A percentile compares a stretch with the other conserved stretches of the same genome.
Evolutionary conservation across 2,888 invertebrate species (phyloP).

Genomic region (Ypsolopha sequella): DNA sequence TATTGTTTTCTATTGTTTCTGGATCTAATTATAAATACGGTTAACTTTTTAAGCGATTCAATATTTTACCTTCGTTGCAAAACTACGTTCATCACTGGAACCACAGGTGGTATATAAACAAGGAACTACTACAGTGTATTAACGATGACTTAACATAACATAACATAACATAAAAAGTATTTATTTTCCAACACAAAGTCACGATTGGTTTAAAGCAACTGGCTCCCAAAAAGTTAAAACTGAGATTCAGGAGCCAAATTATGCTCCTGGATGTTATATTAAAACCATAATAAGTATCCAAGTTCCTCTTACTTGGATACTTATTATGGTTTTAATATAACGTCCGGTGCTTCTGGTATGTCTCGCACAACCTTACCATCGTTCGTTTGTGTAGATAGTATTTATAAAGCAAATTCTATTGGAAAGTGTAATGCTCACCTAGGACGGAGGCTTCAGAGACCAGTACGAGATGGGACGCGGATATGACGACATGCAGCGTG

Average conservation of each 20-base stretch:
- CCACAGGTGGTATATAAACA: too few species aligned
- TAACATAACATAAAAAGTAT: too few species aligned
- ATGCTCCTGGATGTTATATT: not conserved
- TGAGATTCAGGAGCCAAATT: too few species aligned
- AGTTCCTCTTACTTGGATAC: too few species aligned
- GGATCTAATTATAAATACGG: slow-evolving; percentile 1
- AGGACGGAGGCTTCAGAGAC: slow-evolving; percentile 69
- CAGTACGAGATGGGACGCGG: slow-evolving; percentile 64
- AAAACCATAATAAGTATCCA: not conserved
- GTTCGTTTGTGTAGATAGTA: not conserved
- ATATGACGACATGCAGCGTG: slow-evolving; percentile 62
- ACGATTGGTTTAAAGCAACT: too few species aligned
- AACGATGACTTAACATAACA: too few species aligned
- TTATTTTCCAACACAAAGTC: too few species aligned
- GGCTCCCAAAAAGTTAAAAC: too few species aligned
- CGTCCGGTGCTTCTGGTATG: not conserved
- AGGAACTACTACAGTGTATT: too few species aligned
- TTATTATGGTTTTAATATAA: slow-evolving; percentile 3
- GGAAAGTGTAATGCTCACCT: slow-evolving; percentile 64
- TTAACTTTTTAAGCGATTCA: not conserved
- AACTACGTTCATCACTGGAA: too few species aligned
- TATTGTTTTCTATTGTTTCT: slow-evolving; percentile 1
- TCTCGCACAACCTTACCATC: not conserved
- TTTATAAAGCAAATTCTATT: slow-evolving; percentile 28
- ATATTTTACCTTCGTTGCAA: too few species aligned